A percentile compares a stretch with the other conserved stretches of the same genome.
Conservation (phyloP, 2,797 vertebrate species). For the Acanthurus leucopareius region DNA sequence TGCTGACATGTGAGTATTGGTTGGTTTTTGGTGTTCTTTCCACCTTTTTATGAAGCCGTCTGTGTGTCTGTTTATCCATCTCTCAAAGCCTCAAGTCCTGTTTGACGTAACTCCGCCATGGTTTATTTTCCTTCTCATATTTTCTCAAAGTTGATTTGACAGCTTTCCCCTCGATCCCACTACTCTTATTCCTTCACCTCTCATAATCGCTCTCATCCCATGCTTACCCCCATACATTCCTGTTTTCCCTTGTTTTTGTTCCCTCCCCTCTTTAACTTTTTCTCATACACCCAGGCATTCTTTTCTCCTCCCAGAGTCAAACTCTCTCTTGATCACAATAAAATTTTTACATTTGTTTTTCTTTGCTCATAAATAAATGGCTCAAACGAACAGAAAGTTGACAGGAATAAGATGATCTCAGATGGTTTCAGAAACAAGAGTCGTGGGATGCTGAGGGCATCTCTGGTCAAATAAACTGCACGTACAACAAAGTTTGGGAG, state of each 20-base stretch:
- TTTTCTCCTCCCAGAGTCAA: constrained; percentile 28
- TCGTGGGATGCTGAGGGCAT: constrained; percentile 59
- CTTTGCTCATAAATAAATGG: constrained; percentile 79
- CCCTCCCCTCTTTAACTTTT: constrained; percentile 29
- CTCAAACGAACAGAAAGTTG: constrained; percentile 59
- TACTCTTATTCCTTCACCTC: constrained; percentile 72
- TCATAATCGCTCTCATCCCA: constrained; percentile 70
- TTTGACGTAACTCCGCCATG: constrained; percentile 61
- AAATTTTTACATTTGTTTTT: constrained; percentile 76
- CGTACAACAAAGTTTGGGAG: constrained; percentile 23
- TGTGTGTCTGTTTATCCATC: constrained; percentile 57
- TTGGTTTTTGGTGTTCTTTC: constrained; percentile 38
- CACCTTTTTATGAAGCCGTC: constrained; percentile 55
- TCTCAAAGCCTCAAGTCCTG: constrained; percentile 42
- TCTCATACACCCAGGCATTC: constrained; percentile 43
- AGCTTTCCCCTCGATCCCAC: constrained; percentile 68
- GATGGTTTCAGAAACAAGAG: constrained; percentile 67
- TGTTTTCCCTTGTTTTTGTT: constrained; percentile 58
- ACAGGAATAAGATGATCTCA: constrained; percentile 59
- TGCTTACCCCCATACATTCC: constrained; percentile 70
- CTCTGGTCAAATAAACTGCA: constrained; percentile 70
- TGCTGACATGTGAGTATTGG: constrained; percentile 44
- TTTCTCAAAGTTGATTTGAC: constrained; percentile 78
- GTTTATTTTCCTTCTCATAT: constrained; percentile 82
- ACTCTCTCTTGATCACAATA: constrained; percentile 65